Evolutionary conservation across 2,888 invertebrate genomes (phyloP).

Genomic region (Pedicia rivosa): DNA sequence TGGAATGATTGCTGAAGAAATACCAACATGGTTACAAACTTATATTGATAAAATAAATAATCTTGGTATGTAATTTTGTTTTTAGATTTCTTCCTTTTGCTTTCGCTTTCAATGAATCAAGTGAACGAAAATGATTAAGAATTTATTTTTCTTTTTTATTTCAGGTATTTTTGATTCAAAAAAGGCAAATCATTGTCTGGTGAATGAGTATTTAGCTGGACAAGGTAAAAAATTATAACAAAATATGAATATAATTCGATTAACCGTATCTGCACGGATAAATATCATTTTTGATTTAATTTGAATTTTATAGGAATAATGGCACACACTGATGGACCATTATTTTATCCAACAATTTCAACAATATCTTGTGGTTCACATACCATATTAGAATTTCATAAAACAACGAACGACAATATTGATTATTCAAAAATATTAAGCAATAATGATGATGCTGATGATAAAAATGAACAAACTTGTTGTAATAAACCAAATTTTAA

Average conservation of each 20-base stretch:
- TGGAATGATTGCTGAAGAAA: constrained; percentile 81
- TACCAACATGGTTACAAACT: constrained; percentile 69
- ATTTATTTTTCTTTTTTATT: constrained; percentile 3
- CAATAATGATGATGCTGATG: background rate
- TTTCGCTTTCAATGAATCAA: too few species aligned
- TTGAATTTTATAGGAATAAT: too few species aligned
- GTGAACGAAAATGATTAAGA: background rate
- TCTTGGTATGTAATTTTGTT: constrained; percentile 42
- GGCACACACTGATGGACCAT: constrained; percentile 91
- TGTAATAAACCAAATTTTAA: constrained; percentile 25
- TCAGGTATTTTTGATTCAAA: constrained; percentile 40
- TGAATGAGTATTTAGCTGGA: constrained; percentile 85
- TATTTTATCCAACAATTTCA: constrained; percentile 83
- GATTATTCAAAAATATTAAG: constrained; percentile 16
- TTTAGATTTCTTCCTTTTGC: too few species aligned
- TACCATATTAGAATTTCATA: constrained; percentile 72
- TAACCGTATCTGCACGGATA: too few species aligned
- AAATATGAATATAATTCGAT: too few species aligned
- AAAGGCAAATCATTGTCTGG: constrained; percentile 79
- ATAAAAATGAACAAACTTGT: background rate
- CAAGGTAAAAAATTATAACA: too few species aligned
- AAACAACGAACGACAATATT: constrained; percentile 31
- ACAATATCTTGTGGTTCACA: constrained; percentile 88
- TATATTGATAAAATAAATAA: constrained; percentile 54
- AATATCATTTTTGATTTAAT: too few species aligned